These are phyloP conservation scores for Abscondita cerata DNA, from an alignment of 2,888 invertebrate species.

Conservation along the genomic window DNA sequence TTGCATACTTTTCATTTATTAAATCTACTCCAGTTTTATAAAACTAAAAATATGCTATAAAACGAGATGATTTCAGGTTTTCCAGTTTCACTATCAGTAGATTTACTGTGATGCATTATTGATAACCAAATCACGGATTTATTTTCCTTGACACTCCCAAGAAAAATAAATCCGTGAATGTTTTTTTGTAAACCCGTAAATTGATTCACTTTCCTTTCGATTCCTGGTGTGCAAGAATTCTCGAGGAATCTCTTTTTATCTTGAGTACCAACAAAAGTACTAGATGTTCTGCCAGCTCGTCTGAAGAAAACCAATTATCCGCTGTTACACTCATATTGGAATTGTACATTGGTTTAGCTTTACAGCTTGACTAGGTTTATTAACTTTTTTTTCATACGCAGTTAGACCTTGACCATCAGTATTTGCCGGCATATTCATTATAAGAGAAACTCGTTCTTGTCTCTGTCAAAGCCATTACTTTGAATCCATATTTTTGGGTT, in stretches of 20 bases:
- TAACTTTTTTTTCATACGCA: conserved; percentile 15
- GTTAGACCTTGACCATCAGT: conserved; percentile 20
- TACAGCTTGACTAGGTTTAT: conserved; percentile 28
- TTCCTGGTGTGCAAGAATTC: conserved; percentile 8
- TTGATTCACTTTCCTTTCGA: conserved; percentile 13
- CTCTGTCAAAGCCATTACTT: conserved; percentile 30
- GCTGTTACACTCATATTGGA: conserved; percentile 32
- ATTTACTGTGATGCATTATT: conserved; percentile 22
- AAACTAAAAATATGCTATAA: conserved; percentile 16
- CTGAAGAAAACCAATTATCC: conserved; percentile 37
- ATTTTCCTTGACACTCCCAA: conserved; percentile 33
- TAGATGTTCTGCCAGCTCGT: conserved; percentile 25
- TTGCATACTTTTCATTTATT: conserved; percentile 18
- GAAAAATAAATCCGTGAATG: conserved; percentile 40
- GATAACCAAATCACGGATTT: conserved; percentile 28
- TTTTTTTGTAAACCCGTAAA: conserved; percentile 41
- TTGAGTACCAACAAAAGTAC: conserved; percentile 7
- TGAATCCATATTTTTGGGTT: conserved; percentile 27
- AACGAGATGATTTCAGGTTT: conserved; percentile 25
- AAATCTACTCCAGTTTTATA: conserved; percentile 23
- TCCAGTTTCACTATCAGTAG: conserved; percentile 31
- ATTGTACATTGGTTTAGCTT: conserved; percentile 15
- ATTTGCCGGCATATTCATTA: conserved; percentile 22
- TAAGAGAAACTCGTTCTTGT: conserved; percentile 17
- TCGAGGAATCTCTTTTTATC: no score